Evolutionary conservation across 2,113 vertebrate genomes (phyloP).

Genomic region (Sphaerodactylus townsendi): DNA sequence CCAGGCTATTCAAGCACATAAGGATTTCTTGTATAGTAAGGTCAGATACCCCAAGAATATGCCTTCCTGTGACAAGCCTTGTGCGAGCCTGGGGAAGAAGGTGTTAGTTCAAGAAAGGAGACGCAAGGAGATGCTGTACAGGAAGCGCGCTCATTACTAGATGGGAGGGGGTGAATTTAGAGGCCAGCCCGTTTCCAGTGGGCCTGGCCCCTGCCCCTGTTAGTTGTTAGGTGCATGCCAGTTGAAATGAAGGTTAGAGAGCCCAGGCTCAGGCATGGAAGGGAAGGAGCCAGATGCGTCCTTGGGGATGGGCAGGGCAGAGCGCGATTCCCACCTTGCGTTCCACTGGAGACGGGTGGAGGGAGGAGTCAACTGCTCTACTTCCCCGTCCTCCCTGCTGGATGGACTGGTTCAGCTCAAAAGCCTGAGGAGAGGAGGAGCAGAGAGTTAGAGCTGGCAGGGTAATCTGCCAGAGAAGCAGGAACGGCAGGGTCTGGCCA

Average conservation of each 20-base stretch:
- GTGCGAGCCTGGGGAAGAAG: conserved; percentile 21
- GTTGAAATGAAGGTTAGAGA: conserved; percentile 46
- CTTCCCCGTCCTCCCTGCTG: conserved; percentile 90
- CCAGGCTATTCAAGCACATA: background rate
- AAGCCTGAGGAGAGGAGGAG: conserved; percentile 81
- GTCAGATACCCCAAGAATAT: background rate
- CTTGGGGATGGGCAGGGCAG: conserved; percentile 61
- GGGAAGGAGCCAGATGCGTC: conserved; percentile 18
- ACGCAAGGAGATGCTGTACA: conserved; percentile 35
- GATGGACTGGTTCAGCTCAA: conserved; percentile 78
- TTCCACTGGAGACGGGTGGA: conserved; percentile 84
- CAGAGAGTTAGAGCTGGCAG: conserved; percentile 65
- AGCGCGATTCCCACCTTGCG: conserved; percentile 90
- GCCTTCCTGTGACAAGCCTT: background rate
- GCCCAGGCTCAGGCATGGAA: conserved; percentile 15
- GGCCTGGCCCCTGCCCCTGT: background rate
- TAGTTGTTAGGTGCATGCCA: conserved; percentile 38
- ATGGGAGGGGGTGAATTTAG: background rate
- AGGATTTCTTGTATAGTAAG: background rate
- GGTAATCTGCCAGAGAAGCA: conserved; percentile 9
- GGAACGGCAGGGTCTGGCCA: conserved; percentile 15
- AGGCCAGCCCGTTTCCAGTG: background rate
- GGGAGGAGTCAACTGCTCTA: conserved; percentile 86
- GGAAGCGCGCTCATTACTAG: conserved; percentile 31
- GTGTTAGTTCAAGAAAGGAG: conserved; percentile 30